phyloP scores from a whole-genome alignment of 2,797 vertebrate genomes.

The Lacerta agilis region DNA sequence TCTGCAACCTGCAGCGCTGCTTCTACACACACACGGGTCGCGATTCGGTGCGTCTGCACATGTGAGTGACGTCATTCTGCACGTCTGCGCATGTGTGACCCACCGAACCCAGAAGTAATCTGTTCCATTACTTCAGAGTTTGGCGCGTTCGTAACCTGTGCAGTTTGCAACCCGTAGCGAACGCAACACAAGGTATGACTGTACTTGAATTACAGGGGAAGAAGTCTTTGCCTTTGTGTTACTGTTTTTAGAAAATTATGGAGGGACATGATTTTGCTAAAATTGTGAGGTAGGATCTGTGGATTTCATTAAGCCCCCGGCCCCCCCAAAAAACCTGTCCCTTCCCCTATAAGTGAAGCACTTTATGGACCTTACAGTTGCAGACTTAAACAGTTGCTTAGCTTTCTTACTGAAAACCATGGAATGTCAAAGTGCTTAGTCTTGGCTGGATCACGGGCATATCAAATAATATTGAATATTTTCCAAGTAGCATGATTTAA shows the following conservation, averaged over 20 bases:
- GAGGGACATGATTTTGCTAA: background rate
- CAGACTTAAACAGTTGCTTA: slow-evolving; percentile 1
- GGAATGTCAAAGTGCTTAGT: background rate
- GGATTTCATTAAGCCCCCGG: background rate
- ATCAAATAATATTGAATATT: background rate
- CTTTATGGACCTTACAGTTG: background rate
- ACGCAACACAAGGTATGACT: too few relatives aligned
- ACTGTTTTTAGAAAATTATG: background rate
- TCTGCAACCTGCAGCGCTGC: too few relatives aligned
- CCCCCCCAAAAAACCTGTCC: background rate
- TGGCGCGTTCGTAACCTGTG: too few relatives aligned
- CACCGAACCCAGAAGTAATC: too few relatives aligned
- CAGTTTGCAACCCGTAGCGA: too few relatives aligned
- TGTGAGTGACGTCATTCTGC: too few relatives aligned
- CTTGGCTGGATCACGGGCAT: background rate
- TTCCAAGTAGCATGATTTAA: slow-evolving; percentile 6
- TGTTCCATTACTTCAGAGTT: too few relatives aligned
- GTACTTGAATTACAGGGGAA: background rate
- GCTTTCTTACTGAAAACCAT: background rate
- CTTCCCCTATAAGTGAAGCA: background rate
- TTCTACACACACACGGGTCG: too few relatives aligned
- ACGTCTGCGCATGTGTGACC: too few relatives aligned
- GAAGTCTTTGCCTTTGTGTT: background rate
- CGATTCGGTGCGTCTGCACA: too few relatives aligned
- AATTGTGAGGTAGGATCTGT: background rate